Evolutionary conservation across 35 echinoderm and acorn worm species (phyloP).

Genomic region (Apostichopus japonicus): DNA sequence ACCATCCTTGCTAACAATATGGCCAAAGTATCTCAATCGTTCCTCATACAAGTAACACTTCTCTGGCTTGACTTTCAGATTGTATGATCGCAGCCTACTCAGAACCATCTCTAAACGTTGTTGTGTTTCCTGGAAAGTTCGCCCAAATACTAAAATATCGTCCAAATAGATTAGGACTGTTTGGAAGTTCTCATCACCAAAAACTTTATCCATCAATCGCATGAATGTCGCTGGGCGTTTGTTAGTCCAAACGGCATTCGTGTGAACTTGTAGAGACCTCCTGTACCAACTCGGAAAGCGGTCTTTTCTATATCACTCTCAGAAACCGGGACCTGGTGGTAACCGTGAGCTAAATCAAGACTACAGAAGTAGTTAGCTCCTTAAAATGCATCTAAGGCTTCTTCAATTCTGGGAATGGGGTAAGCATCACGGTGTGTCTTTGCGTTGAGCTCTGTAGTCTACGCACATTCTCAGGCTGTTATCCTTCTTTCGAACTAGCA

Average conservation of each 20-base stretch:
- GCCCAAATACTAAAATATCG: conserved; percentile 74
- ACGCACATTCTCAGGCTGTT: conserved; percentile 23
- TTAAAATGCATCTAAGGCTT: conserved; percentile 53
- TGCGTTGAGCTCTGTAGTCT: conserved; percentile 14
- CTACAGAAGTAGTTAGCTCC: conserved; percentile 67
- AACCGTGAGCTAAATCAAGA: conserved; percentile 51
- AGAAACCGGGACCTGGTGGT: conserved; percentile 51
- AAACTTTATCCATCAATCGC: conserved; percentile 62
- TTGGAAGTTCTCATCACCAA: conserved; percentile 69
- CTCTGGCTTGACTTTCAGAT: neutral
- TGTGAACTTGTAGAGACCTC: conserved; percentile 57
- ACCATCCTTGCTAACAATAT: conserved; percentile 26
- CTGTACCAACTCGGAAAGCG: conserved; percentile 56
- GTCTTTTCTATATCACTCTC: conserved; percentile 58
- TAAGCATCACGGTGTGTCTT: conserved; percentile 48
- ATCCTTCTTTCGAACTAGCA: conserved; percentile 18
- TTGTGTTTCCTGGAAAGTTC: conserved; percentile 62
- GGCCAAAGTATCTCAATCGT: neutral
- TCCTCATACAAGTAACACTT: neutral
- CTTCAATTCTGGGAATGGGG: conserved; percentile 31
- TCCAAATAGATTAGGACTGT: conserved; percentile 58
- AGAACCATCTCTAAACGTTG: conserved; percentile 60
- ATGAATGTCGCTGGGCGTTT: conserved; percentile 70
- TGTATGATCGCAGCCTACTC: neutral
- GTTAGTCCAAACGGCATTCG: conserved; percentile 66